Base-by-base conservation (phyloP, 2,888 invertebrate species). In the Drosophila neotestacea region DNA sequence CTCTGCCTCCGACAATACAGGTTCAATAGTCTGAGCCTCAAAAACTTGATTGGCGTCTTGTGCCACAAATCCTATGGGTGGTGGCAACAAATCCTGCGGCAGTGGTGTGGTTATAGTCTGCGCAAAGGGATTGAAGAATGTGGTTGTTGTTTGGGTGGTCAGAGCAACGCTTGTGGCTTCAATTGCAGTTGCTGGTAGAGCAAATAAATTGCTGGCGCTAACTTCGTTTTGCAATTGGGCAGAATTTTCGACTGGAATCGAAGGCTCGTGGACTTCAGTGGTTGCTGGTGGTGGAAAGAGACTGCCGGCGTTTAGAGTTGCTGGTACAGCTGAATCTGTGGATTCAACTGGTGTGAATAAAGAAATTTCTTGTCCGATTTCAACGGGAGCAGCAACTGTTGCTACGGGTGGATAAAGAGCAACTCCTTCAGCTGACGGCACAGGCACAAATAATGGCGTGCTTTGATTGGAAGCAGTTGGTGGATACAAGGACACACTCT, bases 91-190 rank as follows among this genome's bases (percentile, higher is more conserved):
- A 4, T 77, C 73, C 47, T 67, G 73, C 1, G 64, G 51, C 42
- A 70, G 28, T 4, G 86, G 68, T 22, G 88, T 89, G 5, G 79
- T 72, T 44, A 76, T 50, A 0, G 76, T 72, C 60, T 77, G 73
- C 4, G 77, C 73, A 46, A 87, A 87, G 1, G 88, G 82, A 73
- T 85, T 86, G 10, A 80, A 87, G 56, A 79, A 83, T 5, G 81
- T 83, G 6, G 81, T 73, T 6, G 74, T 73, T 51, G 81, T 77
- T 10, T 74, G 71, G 4, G 77, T 72, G 36, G 55, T 70, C 4
- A 74, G 27, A 6, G 80, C 61, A 47, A 28, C 74, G 34, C 74
- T 73, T 9, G 56, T 65, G 6, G 58, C n/a, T 6, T 0, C 11
- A 6, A 27, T 22, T 0, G n/a, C n/a, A 5, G 58, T 34, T 7